A percentile compares a stretch with the other conserved stretches of the same genome.
Conservation (phyloP, 1,140 invertebrate genomes). For the Hylyphantes graminicola region DNA sequence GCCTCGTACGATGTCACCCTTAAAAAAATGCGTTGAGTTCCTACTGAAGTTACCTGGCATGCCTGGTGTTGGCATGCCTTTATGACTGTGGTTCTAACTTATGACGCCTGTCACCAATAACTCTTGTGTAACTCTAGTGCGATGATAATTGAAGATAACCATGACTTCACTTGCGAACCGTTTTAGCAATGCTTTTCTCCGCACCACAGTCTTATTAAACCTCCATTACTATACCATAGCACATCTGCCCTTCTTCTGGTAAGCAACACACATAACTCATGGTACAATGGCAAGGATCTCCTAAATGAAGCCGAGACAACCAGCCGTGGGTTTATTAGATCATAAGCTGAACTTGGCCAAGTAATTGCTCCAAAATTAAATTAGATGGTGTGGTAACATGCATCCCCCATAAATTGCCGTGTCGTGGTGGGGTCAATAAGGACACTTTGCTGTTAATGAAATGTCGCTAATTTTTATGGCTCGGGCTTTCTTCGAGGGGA, state of each 20-base stretch:
- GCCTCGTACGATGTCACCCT: too few relatives aligned
- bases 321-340: constrained; percentile 11
- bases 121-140: too few relatives aligned
- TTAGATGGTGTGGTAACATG: neutral
- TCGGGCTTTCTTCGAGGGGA: neutral
- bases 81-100: too few relatives aligned
- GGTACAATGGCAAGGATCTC: neutral
- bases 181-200: neutral
- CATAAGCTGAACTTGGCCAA: constrained; percentile 13
- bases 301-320: neutral
- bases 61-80: too few relatives aligned
- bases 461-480: neutral
- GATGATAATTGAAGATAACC: too few relatives aligned
- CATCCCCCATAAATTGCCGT: neutral
- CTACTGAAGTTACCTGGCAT: too few relatives aligned
- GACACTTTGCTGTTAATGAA: neutral
- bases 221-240: neutral
- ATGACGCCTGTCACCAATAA: too few relatives aligned
- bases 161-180: too few relatives aligned
- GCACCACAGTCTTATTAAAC: neutral
- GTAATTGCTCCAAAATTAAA: constrained; percentile 30
- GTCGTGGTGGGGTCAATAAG: neutral
- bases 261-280: neutral
- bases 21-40: too few relatives aligned
- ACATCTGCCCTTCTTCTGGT: neutral